Evolutionary conservation across 2,113 vertebrate genomes (phyloP), one percentile per base, ranked within the genome.

Genomic region (Ceyx melanurus): DNA sequence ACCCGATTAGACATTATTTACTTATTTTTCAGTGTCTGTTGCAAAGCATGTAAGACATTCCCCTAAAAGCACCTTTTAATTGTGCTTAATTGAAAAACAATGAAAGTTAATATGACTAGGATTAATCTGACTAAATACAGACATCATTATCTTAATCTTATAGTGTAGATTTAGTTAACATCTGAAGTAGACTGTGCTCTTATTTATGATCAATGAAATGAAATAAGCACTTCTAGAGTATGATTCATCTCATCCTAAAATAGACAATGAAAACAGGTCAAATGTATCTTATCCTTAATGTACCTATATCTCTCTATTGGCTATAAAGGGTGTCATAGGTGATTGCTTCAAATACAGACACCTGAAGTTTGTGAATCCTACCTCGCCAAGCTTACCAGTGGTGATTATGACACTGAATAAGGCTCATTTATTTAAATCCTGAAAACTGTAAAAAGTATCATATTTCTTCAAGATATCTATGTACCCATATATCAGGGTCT

Each of bases 191-290:
- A 62, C 6, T 65, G 23, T 64, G 46, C 18, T 58, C n/a, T 92
- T 60, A 56, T 88, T 86, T 90, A 66, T 40, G 31, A 62, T 81
- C 73, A 92, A 16, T 62, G 21, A 92, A 88, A 93, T 71, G 6
- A 92, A 93, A 92, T 66, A 93, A 80, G 37, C 42, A 71, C 11
- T 88, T 90, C 37, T 25, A 78, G 21, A 86, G 10, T 62, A 56
- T 86, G 83, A 94, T 62, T 93, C 65, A 81, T 71, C 46, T 84
- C 56, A 74, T 86, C 33, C 76, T 83, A 83, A 94, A 92, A 88
- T 16, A 92, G 76, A 31, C 0, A 0, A 67, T 40, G 28, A 84
- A 92, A 95, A 92, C 7, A 90, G 79, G 83, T 77, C 76, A 86
- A 82, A 86, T 82, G 2, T 70, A 42, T 85, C 58, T 48, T 60